phyloP scores from a whole-genome alignment of 2,113 vertebrate genomes.

The Cyanoderma ruficeps region DNA sequence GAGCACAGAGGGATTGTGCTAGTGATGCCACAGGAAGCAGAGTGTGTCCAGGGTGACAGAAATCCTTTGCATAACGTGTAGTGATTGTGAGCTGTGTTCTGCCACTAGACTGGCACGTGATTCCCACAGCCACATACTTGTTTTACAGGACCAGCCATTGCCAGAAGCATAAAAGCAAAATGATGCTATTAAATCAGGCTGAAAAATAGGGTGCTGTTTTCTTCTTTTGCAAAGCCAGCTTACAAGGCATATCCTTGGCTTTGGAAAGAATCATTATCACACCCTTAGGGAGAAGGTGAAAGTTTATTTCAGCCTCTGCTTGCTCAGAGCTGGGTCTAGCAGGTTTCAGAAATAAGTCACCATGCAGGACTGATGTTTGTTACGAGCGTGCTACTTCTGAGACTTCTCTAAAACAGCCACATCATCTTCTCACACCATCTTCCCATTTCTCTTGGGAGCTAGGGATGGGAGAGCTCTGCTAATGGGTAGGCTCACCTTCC shows the following conservation, averaged over 20 bases:
- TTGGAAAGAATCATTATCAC: neutral
- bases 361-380: neutral
- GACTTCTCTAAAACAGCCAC: neutral
- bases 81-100: neutral
- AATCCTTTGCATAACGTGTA: neutral
- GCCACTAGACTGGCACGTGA: neutral
- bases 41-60: conserved; percentile 15
- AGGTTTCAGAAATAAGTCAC: neutral
- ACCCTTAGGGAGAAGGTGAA: neutral
- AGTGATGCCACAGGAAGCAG: neutral
- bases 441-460: neutral
- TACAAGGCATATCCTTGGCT: neutral
- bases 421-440: neutral
- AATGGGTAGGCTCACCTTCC: neutral
- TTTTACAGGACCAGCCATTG: neutral
- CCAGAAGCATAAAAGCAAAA: conserved; percentile 37
- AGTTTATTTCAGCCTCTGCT: neutral
- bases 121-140: neutral
- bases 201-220: neutral
- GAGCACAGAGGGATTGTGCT: neutral
- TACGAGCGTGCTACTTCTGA: neutral
- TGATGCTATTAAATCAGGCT: conserved; percentile 14
- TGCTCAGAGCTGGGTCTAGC: neutral
- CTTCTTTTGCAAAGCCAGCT: neutral
- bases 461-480: neutral